Evolutionary conservation across 2,888 invertebrate genomes (phyloP).

Genomic region (Odontocolon sp.): DNA sequence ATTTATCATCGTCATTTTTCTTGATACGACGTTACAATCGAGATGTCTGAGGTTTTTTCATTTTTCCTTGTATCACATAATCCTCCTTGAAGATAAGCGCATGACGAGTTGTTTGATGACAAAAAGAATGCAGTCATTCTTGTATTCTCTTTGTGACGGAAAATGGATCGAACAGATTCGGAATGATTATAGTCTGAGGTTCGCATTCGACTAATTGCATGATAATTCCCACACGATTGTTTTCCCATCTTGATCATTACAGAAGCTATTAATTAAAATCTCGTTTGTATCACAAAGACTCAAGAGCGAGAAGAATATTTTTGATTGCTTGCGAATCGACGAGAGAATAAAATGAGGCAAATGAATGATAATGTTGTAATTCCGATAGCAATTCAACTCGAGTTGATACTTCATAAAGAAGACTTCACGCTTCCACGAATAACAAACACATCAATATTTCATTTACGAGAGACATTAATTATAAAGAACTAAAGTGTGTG

Average conservation of each 20-base stretch:
- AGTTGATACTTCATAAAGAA: not conserved
- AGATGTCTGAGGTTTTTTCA: not conserved
- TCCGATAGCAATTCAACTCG: not conserved
- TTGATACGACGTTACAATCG: not conserved
- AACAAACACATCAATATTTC: constrained; percentile 55
- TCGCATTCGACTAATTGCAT: too few relatives aligned
- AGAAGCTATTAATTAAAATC: too few relatives aligned
- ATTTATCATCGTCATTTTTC: constrained; percentile 1
- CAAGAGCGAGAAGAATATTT: too few relatives aligned
- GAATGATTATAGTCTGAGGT: too few relatives aligned
- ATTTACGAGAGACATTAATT: constrained; percentile 58
- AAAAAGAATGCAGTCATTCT: not conserved
- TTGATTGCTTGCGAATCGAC: too few relatives aligned
- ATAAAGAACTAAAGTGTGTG: constrained; percentile 30
- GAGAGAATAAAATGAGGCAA: too few relatives aligned
- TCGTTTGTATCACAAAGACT: too few relatives aligned
- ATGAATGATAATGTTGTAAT: not conserved
- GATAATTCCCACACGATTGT: too few relatives aligned
- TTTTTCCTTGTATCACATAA: constrained; percentile 10
- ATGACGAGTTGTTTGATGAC: constrained; percentile 10
- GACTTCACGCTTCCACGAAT: constrained; percentile 12
- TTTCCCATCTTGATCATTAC: too few relatives aligned
- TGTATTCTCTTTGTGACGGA: too few relatives aligned
- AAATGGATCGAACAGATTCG: too few relatives aligned
- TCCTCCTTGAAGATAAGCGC: constrained; percentile 29